Base-by-base conservation (phyloP, 2,888 invertebrate species). In the Eupeodes luniger region DNA sequence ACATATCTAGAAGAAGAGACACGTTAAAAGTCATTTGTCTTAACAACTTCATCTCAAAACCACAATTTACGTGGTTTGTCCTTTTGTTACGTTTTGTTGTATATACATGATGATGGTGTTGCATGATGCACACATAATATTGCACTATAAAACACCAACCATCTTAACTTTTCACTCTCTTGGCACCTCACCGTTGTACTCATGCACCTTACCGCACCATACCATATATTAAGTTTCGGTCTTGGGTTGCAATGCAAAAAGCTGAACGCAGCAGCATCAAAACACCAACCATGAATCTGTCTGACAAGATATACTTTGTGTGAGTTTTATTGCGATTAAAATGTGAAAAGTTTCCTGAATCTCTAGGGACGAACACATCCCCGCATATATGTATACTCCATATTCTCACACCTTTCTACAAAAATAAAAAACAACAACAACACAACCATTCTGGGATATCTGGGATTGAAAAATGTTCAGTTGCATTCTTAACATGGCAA, bases 281-380 rank as follows among this genome's bases (percentile, higher is more conserved):
- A 19, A 55, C 70, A 64, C 70, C 79, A 49, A 12, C 75, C 62
- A 75, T 75, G 62, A 72, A 53, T 69, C 85, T 85, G 81, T 85
- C 81, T 82, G 85, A 78, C 77, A 78, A 72, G 78, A 74, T 78
- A 62, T 78, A 81, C 74, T 57, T 74, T 78, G 74, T 80, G 72
- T 78, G 81, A 85, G 74, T 81, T 85, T 85, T 83, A 85, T 85
- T 85, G 77, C 85, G 85, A 85, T 85, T 85, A 85, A 85, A 85
- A 81, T 85, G 81, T 85, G 81, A 85, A 85, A 85, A 85, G 85
- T 85, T 85, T 85, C 55, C 47, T 64, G 47, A 61, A 76, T 64
- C 57, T 59, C 61, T 59, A 64, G 72, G 61, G 76, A 81, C 77
- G 59, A 51, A n/a, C 12, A 12, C 12, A 12, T 11, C 49, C 64